Percentiles rank a stretch among this genome's conserved stretches.
Evolutionary conservation across 2,113 vertebrate species (phyloP).

Genomic region (Etheostoma spectabile): DNA sequence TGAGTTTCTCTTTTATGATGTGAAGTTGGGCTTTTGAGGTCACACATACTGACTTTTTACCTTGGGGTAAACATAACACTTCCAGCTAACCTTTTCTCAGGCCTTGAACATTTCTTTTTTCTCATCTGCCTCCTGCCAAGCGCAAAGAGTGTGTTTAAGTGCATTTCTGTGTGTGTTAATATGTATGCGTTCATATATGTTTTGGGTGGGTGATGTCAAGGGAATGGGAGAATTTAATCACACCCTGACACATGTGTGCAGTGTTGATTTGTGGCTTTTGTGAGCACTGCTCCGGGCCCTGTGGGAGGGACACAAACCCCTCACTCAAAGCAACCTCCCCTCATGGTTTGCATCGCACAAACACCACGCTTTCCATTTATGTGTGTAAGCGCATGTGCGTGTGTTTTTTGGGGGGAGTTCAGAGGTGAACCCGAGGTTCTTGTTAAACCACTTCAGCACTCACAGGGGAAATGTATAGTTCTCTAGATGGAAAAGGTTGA

Average conservation of each 20-base stretch:
- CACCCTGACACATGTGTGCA: constrained; percentile 67
- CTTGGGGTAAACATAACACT: constrained; percentile 37
- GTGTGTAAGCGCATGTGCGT: constrained; percentile 8
- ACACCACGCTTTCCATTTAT: constrained; percentile 20
- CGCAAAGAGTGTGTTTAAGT: constrained; percentile 20
- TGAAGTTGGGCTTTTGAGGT: constrained; percentile 28
- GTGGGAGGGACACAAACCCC: constrained; percentile 58
- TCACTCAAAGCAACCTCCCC: constrained; percentile 67
- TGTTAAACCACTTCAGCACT: constrained; percentile 51
- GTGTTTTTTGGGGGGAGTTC: constrained; percentile 18
- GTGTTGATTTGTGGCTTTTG: constrained; percentile 74
- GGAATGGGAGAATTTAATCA: constrained; percentile 69
- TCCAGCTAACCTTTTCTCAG: constrained; percentile 43
- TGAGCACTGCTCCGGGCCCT: constrained; percentile 48
- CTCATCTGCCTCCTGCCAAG: constrained; percentile 18
- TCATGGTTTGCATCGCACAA: constrained; percentile 27
- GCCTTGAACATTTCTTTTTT: constrained; percentile 52
- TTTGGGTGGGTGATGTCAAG: constrained; percentile 27
- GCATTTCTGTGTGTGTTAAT: constrained; percentile 2
- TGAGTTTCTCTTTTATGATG: constrained; percentile 27
- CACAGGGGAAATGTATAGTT: constrained; percentile 45
- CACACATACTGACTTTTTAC: constrained; percentile 12
- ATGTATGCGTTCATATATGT: constrained; percentile 23
- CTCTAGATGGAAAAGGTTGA: constrained; percentile 35
- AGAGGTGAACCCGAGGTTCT: constrained; percentile 52